Percentiles rank a stretch among this genome's conserved stretches.
These are phyloP conservation scores for Philopedon plagiatum DNA, from an alignment of 2,888 invertebrate species.

Conservation along the genomic window DNA sequence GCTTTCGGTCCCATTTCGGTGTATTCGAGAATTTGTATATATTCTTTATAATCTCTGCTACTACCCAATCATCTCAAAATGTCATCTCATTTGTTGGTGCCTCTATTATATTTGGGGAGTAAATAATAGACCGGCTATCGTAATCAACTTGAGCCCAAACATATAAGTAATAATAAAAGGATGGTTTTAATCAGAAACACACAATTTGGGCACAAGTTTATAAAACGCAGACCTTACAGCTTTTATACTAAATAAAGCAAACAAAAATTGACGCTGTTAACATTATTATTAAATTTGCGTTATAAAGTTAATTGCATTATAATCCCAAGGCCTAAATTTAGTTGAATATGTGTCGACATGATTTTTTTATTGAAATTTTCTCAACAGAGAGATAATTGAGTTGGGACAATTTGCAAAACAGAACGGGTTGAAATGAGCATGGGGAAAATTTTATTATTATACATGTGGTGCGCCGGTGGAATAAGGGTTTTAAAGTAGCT, in stretches of 20 bases:
- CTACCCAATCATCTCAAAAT: too few relatives aligned
- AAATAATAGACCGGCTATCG: too few relatives aligned
- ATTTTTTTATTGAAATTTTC: slow-evolving; percentile 30
- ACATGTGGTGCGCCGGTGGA: slow-evolving; percentile 11
- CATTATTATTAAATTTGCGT: slow-evolving; percentile 24
- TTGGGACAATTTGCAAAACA: slow-evolving; percentile 26
- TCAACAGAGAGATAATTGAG: slow-evolving; percentile 28
- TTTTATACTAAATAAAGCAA: not conserved
- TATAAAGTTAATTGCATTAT: slow-evolving; percentile 20
- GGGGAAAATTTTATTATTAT: slow-evolving; percentile 27
- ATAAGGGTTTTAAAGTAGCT: slow-evolving; percentile 4
- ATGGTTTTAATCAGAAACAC: not conserved
- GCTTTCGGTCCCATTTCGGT: too few relatives aligned
- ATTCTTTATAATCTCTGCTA: too few relatives aligned
- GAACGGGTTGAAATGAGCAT: slow-evolving; percentile 13
- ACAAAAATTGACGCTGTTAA: slow-evolving; percentile 3
- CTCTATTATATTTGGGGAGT: too few relatives aligned
- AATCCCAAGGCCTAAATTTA: slow-evolving; percentile 16
- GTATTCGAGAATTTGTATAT: too few relatives aligned
- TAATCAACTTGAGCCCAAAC: not conserved
- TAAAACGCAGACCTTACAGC: not conserved
- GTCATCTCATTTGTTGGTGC: too few relatives aligned
- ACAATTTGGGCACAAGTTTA: not conserved
- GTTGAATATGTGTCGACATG: slow-evolving; percentile 20
- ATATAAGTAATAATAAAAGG: not conserved